phyloP scores from a whole-genome alignment of 2,888 invertebrate species.

The Selenia dentaria region DNA sequence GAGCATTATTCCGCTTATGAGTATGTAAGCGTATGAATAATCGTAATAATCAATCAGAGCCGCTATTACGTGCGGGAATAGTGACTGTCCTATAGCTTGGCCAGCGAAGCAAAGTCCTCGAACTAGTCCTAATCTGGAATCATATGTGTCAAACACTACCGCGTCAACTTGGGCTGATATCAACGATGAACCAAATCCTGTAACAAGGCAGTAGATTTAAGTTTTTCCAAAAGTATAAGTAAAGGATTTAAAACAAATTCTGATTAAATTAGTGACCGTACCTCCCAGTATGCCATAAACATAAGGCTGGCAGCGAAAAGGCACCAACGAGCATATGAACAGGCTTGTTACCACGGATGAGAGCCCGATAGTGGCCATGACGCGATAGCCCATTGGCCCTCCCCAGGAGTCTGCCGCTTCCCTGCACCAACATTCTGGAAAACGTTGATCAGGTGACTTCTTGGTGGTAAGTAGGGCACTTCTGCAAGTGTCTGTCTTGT shows the following conservation, averaged over 20 bases:
- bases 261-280: slow-evolving; percentile 26
- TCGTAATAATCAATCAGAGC: slow-evolving; percentile 66
- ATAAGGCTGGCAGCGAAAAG: slow-evolving; percentile 57
- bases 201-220: not conserved
- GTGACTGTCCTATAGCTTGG: slow-evolving; percentile 73
- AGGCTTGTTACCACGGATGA: slow-evolving; percentile 56
- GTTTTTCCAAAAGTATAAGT: too few relatives aligned
- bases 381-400: slow-evolving; percentile 62
- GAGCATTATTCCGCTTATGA: slow-evolving; percentile 67
- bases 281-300: slow-evolving; percentile 70
- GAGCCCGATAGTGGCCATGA: slow-evolving; percentile 66
- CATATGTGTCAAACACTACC: slow-evolving; percentile 75
- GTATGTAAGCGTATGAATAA: slow-evolving; percentile 62
- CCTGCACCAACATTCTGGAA: slow-evolving; percentile 79
- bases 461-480: too few relatives aligned
- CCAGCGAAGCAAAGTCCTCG: slow-evolving; percentile 69
- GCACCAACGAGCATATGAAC: slow-evolving; percentile 59
- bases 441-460: too few relatives aligned
- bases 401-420: slow-evolving; percentile 80
- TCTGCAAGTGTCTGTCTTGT: too few relatives aligned
- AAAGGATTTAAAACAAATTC: too few relatives aligned
- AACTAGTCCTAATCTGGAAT: slow-evolving; percentile 63
- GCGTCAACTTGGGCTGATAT: slow-evolving; percentile 78
- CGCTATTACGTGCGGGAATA: slow-evolving; percentile 74
- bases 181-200: slow-evolving; percentile 76